Percentiles rank a stretch among this genome's conserved stretches.
Evolutionary conservation across 1,140 invertebrate genomes (phyloP).

Genomic region (Thaumatotibia leucotreta): DNA sequence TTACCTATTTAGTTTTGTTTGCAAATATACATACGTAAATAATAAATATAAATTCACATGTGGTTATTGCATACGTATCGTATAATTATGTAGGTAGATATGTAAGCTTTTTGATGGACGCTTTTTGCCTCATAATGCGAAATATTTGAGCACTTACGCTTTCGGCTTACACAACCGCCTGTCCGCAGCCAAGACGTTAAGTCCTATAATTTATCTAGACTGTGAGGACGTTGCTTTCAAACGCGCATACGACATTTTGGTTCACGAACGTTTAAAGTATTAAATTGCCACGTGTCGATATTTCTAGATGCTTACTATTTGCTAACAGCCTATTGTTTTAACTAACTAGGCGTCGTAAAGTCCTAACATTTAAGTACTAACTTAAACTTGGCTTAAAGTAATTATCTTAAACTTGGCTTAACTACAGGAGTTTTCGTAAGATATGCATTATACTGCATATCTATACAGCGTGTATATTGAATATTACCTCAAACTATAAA

Average conservation of each 20-base stretch:
- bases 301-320: background rate
- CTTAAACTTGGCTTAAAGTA: background rate
- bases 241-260: background rate
- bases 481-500: no score
- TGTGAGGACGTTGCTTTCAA: background rate
- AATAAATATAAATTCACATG: background rate
- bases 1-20: no score
- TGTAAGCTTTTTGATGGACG: background rate
- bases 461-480: no score
- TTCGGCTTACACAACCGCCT: conserved; percentile 46
- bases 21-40: no score
- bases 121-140: conserved; percentile 20
- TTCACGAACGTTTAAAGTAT: background rate
- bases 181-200: conserved; percentile 33
- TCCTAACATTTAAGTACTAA: background rate
- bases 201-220: conserved; percentile 38
- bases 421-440: background rate
- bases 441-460: no score
- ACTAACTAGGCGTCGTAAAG: background rate
- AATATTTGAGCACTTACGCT: conserved; percentile 42
- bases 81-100: background rate
- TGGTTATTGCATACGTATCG: background rate
- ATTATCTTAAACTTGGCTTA: background rate
- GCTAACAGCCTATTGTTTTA: background rate
- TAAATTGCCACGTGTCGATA: conserved; percentile 15